These are phyloP conservation scores for Caenorhabditis doughertyi DNA, from an alignment of 2,888 invertebrate genomes.

Conservation along the genomic window DNA sequence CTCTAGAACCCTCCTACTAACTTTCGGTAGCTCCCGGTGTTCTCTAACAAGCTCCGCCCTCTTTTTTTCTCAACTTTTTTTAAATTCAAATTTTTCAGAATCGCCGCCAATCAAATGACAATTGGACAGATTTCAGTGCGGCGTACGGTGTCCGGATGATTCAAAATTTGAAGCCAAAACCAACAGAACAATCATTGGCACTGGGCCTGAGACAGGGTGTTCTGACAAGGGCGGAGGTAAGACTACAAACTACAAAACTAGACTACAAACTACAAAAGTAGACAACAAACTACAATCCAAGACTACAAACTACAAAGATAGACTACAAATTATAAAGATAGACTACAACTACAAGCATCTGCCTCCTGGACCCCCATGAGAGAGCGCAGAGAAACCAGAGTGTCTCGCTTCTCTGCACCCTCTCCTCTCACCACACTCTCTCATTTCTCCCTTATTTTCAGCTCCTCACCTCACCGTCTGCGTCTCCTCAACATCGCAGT, in stretches of 20 bases:
- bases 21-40: constrained; percentile 23
- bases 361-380: no score
- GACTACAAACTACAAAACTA: no score
- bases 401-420: constrained; percentile 4
- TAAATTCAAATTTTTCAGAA: constrained; percentile 25
- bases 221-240: constrained; percentile 62
- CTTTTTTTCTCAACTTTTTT: background rate
- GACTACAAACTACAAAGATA: no score
- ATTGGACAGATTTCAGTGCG: constrained; percentile 50
- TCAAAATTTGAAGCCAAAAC: constrained; percentile 34
- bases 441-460: constrained; percentile 13
- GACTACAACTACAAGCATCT: no score
- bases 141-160: constrained; percentile 55
- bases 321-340: no score
- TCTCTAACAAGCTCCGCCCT: background rate
- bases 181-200: constrained; percentile 11
- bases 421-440: background rate
- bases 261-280: no score
- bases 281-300: no score
- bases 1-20: constrained; percentile 19
- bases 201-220: constrained; percentile 52
- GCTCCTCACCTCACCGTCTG: constrained; percentile 46
- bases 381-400: background rate
- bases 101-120: constrained; percentile 39
- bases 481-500: constrained; percentile 57